Base-by-base conservation (phyloP, 2,888 invertebrate species). In the Crepidodera aurea region DNA sequence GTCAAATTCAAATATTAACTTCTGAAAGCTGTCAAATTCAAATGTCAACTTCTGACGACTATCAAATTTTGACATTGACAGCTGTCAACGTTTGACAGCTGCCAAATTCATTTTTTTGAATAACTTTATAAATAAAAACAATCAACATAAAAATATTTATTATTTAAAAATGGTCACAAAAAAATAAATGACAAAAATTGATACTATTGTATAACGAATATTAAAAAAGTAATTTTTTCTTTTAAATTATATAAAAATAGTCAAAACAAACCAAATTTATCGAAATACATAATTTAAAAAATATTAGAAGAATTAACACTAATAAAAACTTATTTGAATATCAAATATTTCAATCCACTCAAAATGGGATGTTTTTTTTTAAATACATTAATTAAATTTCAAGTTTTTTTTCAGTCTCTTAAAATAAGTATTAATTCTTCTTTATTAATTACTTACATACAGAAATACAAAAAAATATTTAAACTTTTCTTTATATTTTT, bases 361-460 rank as follows among this genome's bases (percentile, higher is more conserved):
- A 22, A n/a, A n/a, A 34, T 10, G 34, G 12, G 34, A 34, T n/a
- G 10, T 34, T n/a, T n/a, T 34, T 6, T 7, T 29, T 7, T 29
- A 12, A 34, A 10, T n/a, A 34, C 10, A 34, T 12, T 22, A 22
- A 22, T 22, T 22, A 22, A n/a, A n/a, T n/a, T n/a, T n/a, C n/a
- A n/a, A n/a, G n/a, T n/a, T n/a, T 39, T 16, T 42, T 16, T 42
- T 42, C 42, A 42, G 42, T 42, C 42, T 42, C 19, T 16, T 15
- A 39, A 42, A 42, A 42, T 42, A 42, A 42, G 42, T 19, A 42
- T 42, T 42, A 42, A 42, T 42, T 42, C 42, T 42, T 42, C 18
- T 40, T 42, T 12, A 7, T 16, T 16, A 42, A 42, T 16, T 12
- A 40, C 40, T 18, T 42, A 42, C 1, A 18, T 10, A 42, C 5